A percentile compares a stretch with the other conserved stretches of the same genome.
These are phyloP conservation scores for Leptinotarsa defecta DNA, from an alignment of 1,140 invertebrate genomes.

Conservation along the genomic window DNA sequence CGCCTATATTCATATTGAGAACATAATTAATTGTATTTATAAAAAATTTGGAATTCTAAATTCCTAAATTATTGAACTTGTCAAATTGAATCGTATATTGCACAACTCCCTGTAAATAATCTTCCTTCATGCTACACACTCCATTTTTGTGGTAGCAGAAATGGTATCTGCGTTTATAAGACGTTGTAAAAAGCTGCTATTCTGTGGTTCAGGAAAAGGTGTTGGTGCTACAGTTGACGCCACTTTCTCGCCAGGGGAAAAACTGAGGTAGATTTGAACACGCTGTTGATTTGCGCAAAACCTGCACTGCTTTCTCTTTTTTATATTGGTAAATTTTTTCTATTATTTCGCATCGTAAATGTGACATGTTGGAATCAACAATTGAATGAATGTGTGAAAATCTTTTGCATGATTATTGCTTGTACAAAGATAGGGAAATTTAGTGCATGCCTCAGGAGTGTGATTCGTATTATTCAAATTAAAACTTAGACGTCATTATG, in stretches of 20 bases:
- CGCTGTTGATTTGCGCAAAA: not conserved
- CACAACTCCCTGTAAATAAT: constrained; percentile 6
- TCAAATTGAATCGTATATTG: not conserved
- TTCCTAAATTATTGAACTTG: too few species aligned
- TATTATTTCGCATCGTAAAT: constrained; percentile 8
- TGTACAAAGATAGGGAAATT: too few species aligned
- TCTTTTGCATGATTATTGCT: too few species aligned
- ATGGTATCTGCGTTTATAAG: constrained; percentile 49
- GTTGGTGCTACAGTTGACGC: constrained; percentile 46
- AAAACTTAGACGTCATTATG: too few species aligned
- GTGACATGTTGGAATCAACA: not conserved
- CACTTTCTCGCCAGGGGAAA: constrained; percentile 32
- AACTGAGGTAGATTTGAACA: constrained; percentile 30
- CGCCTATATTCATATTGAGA: too few species aligned
- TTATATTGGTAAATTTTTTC: constrained; percentile 3
- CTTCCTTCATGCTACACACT: not conserved
- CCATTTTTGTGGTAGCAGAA: constrained; percentile 37
- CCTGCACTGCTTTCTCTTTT: not conserved
- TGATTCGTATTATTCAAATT: too few species aligned
- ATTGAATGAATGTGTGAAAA: not conserved
- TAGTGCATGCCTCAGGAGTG: too few species aligned
- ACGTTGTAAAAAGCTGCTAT: constrained; percentile 52
- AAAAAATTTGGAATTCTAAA: too few species aligned
- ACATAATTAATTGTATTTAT: too few species aligned
- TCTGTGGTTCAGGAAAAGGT: constrained; percentile 54